phyloP scores from a whole-genome alignment of 1,140 invertebrate species.

The Nilaparvata lugens region DNA sequence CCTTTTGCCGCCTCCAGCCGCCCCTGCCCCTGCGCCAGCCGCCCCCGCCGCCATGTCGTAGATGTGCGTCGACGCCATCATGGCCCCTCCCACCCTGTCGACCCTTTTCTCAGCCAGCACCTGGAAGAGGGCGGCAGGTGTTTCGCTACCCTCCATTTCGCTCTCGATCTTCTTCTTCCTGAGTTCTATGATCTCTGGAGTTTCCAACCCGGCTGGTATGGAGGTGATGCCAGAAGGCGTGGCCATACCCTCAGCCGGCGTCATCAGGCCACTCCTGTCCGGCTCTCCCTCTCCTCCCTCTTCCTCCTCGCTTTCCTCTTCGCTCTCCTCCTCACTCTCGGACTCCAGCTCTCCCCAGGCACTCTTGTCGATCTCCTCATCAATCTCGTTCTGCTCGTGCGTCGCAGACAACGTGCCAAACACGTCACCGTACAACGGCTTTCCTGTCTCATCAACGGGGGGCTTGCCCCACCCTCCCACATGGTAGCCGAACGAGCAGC shows the following conservation, averaged over 20 bases:
- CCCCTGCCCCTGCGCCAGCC: slow-evolving; percentile 32
- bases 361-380: slow-evolving; percentile 84
- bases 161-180: slow-evolving; percentile 94
- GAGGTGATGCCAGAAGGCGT: slow-evolving; percentile 94
- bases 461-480: slow-evolving; percentile 99
- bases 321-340: slow-evolving; percentile 86
- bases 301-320: slow-evolving; percentile 71
- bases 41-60: slow-evolving; percentile 65
- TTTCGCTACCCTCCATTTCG: slow-evolving; percentile 92
- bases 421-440: slow-evolving; percentile 97
- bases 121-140: slow-evolving; percentile 81
- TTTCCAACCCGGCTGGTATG: slow-evolving; percentile 92
- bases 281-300: slow-evolving; percentile 60
- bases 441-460: slow-evolving; percentile 97
- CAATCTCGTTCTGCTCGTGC: slow-evolving; percentile 60
- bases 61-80: slow-evolving; percentile 98
- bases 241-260: slow-evolving; percentile 77
- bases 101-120: slow-evolving; percentile 91
- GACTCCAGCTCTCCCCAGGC: slow-evolving; percentile 97
- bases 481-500: slow-evolving; percentile 97
- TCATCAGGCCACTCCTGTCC: slow-evolving; percentile 62
- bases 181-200: slow-evolving; percentile 95
- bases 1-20: slow-evolving; percentile 35
- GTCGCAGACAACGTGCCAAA: slow-evolving; percentile 70
- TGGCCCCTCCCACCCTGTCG: slow-evolving; percentile 80